Percentiles rank a stretch among this genome's conserved stretches.
These are phyloP conservation scores for Pelobates fuscus DNA, from an alignment of 2,113 vertebrate species.

Conservation along the genomic window DNA sequence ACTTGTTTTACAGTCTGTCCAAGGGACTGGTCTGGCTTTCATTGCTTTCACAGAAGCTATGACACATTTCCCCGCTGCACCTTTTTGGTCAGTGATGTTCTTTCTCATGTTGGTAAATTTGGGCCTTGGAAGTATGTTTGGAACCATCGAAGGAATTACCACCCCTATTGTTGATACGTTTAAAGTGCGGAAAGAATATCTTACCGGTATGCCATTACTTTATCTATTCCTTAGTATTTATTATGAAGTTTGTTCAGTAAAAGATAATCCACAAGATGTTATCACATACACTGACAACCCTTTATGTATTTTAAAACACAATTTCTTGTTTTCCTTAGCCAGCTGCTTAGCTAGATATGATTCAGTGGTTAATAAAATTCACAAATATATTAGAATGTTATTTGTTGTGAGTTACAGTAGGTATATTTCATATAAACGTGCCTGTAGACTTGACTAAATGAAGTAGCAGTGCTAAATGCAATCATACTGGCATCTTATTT, in stretches of 20 bases:
- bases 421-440: too few species aligned
- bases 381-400: too few species aligned
- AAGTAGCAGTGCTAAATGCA: too few species aligned
- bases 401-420: too few species aligned
- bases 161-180: slow-evolving; percentile 92
- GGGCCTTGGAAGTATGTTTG: slow-evolving; percentile 97
- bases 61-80: slow-evolving; percentile 94
- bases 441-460: too few species aligned
- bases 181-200: slow-evolving; percentile 92
- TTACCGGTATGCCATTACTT: slow-evolving; percentile 73
- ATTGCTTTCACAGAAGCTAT: slow-evolving; percentile 98
- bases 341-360: too few species aligned
- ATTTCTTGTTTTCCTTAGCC: too few species aligned
- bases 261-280: too few species aligned
- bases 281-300: background rate
- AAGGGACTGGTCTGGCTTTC: slow-evolving; percentile 95
- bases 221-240: too few species aligned
- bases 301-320: too few species aligned
- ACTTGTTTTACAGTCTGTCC: slow-evolving; percentile 77
- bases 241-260: background rate
- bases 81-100: slow-evolving; percentile 99
- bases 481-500: too few species aligned
- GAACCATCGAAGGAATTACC: slow-evolving; percentile 94
- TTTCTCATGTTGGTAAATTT: slow-evolving; percentile 96
- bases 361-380: too few species aligned